These are phyloP conservation scores for Percina caprodes DNA, from an alignment of 2,113 vertebrate species.

Conservation along the genomic window DNA sequence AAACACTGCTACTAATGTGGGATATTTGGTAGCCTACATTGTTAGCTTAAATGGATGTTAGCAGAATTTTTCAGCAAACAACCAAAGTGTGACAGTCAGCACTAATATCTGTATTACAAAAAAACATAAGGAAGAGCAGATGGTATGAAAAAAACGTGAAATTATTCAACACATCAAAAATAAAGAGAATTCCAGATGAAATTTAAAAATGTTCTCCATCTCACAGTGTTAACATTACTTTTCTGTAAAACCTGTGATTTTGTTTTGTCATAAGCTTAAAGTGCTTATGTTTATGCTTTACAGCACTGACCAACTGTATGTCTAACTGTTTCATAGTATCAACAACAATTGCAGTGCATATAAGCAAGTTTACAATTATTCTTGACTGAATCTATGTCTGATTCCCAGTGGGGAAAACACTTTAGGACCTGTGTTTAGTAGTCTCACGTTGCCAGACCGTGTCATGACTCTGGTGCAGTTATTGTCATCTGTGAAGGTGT, in stretches of 20 bases:
- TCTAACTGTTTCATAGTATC: constrained; percentile 7
- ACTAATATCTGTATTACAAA: background rate
- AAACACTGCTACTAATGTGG: background rate
- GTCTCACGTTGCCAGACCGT: too few relatives aligned
- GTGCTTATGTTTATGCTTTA: background rate
- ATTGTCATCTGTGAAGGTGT: background rate
- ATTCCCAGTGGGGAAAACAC: background rate
- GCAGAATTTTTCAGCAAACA: background rate
- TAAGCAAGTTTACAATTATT: too few relatives aligned
- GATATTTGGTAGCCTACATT: background rate
- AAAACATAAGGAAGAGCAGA: background rate
- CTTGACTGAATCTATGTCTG: background rate
- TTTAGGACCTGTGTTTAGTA: background rate
- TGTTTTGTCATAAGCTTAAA: background rate
- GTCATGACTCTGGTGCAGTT: background rate
- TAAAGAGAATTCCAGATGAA: background rate
- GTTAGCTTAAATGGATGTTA: background rate
- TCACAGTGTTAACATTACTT: background rate
- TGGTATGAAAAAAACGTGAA: background rate
- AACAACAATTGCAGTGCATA: background rate
- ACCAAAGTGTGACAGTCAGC: background rate
- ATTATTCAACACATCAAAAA: background rate
- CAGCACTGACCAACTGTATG: background rate
- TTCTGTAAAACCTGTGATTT: background rate
- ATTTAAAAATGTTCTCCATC: background rate